Conservation (phyloP, 2,113 vertebrate genomes). For the Seriola quinqueradiata region DNA sequence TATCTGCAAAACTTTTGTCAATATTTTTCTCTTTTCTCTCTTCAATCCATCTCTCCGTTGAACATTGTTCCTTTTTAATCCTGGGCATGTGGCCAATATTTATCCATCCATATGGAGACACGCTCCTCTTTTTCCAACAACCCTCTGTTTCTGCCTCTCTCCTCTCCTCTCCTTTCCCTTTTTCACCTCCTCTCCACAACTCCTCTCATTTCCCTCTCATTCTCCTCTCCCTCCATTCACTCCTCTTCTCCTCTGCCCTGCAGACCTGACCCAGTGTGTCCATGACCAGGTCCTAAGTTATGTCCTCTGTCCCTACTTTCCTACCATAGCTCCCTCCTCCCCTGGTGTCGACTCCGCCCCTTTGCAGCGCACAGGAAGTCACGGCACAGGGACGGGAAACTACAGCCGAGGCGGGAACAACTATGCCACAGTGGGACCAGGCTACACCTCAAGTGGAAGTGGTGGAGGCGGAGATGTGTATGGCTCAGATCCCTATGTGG, state of each 20-base stretch:
- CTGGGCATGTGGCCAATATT: slow-evolving; percentile 57
- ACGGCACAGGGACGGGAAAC: slow-evolving; percentile 88
- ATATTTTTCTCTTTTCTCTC: slow-evolving; percentile 34
- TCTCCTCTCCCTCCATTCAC: background rate
- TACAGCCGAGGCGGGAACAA: slow-evolving; percentile 85
- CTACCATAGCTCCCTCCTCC: slow-evolving; percentile 98
- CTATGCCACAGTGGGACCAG: slow-evolving; percentile 87
- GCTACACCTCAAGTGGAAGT: slow-evolving; percentile 89
- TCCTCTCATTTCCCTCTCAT: slow-evolving; percentile 15
- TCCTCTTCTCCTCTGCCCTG: slow-evolving; percentile 58
- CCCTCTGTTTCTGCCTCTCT: slow-evolving; percentile 24
- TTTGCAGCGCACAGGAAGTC: slow-evolving; percentile 98
- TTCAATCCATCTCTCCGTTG: slow-evolving; percentile 38
- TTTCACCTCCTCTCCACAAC: background rate
- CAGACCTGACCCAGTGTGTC: slow-evolving; percentile 94
- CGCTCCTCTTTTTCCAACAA: slow-evolving; percentile 42
- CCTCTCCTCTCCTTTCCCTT: background rate
- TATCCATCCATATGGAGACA: slow-evolving; percentile 45
- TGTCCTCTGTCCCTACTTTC: slow-evolving; percentile 99
- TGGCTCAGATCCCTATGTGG: slow-evolving; percentile 89
- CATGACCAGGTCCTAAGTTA: slow-evolving; percentile 98
- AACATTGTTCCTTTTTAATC: slow-evolving; percentile 46
- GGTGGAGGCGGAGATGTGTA: slow-evolving; percentile 71
- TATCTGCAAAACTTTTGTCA: slow-evolving; percentile 2
- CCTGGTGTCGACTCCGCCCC: slow-evolving; percentile 99